phyloP scores from a whole-genome alignment of 1,140 invertebrate genomes.

The Gonatopus flavifemur region DNA sequence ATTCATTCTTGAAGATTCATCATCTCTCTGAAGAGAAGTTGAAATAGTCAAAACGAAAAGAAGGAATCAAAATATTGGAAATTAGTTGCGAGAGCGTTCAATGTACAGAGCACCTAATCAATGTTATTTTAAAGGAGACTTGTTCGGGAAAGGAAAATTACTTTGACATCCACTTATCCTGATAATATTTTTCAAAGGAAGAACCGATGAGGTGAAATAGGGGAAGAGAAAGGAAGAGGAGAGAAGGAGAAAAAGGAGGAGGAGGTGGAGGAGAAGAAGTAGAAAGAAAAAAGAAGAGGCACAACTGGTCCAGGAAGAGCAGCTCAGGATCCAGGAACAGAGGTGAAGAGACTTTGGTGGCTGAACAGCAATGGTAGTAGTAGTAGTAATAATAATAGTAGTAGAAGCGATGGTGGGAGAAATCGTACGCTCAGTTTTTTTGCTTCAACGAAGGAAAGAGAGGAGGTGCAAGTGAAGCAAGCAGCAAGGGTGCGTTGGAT shows the following conservation, averaged over 20 bases:
- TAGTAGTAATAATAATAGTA: slow-evolving; percentile 6
- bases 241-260: background rate
- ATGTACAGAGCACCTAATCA: too few species aligned
- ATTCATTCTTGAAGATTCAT: too few species aligned
- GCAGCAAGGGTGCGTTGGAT: slow-evolving; percentile 48
- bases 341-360: slow-evolving; percentile 23
- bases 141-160: background rate
- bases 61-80: too few species aligned
- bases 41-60: too few species aligned
- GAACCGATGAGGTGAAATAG: slow-evolving; percentile 27
- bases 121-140: background rate
- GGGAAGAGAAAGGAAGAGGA: slow-evolving; percentile 4
- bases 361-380: slow-evolving; percentile 29
- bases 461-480: slow-evolving; percentile 35
- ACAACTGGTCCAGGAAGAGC: slow-evolving; percentile 30
- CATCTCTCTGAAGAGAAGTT: too few species aligned
- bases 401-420: slow-evolving; percentile 18
- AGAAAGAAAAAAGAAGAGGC: slow-evolving; percentile 10
- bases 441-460: slow-evolving; percentile 26
- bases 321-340: slow-evolving; percentile 20
- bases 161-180: slow-evolving; percentile 9
- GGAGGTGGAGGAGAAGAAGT: slow-evolving; percentile 1
- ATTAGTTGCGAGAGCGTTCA: too few species aligned
- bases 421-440: slow-evolving; percentile 42
- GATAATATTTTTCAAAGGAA: slow-evolving; percentile 34